phyloP scores from a whole-genome alignment of 2,888 invertebrate genomes.

The Diarsia dahlii region DNA sequence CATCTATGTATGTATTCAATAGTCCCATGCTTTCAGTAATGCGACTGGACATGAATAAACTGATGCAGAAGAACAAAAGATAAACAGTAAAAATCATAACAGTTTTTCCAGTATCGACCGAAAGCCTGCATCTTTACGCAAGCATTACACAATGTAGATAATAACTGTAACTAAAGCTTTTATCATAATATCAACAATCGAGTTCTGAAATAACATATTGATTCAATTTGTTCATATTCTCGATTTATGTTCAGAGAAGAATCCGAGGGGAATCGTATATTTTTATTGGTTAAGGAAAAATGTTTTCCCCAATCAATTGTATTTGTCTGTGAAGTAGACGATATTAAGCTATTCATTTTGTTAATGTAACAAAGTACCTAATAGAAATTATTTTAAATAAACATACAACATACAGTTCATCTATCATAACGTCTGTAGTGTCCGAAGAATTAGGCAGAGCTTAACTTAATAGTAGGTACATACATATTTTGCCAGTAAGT shows the following conservation, averaged over 20 bases:
- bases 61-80: neutral
- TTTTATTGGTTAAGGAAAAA: conserved; percentile 39
- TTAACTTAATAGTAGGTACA: no score
- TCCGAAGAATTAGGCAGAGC: no score
- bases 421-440: no score
- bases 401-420: no score
- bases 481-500: no score
- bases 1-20: neutral
- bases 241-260: conserved; percentile 30
- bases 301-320: conserved; percentile 23
- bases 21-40: neutral
- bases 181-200: conserved; percentile 10
- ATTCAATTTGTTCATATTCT: conserved; percentile 19
- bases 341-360: conserved; percentile 11
- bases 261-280: conserved; percentile 18
- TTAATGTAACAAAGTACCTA: neutral
- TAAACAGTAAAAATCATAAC: neutral
- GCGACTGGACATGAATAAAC: neutral
- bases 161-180: neutral
- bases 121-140: neutral
- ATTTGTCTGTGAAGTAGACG: conserved; percentile 18
- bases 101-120: neutral
- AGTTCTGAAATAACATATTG: conserved; percentile 10
- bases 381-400: conserved; percentile 7
- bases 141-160: neutral